A percentile compares a stretch with the other conserved stretches of the same genome.
Conservation (phyloP, 2,888 invertebrate genomes). For the Rhagium mordax region DNA sequence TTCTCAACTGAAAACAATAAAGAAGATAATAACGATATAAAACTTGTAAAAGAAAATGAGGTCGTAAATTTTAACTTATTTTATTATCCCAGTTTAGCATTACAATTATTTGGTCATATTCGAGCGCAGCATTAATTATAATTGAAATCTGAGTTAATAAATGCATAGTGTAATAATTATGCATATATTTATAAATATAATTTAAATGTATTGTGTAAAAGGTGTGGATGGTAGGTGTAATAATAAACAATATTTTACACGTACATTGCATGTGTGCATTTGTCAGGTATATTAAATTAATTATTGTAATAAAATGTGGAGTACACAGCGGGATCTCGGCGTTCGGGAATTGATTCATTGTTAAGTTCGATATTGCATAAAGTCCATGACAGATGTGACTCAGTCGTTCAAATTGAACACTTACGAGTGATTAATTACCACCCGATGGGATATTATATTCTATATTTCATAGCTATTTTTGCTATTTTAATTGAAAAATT, state of each 20-base stretch:
- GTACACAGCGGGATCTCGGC: slow-evolving; percentile 49
- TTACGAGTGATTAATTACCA: slow-evolving; percentile 55
- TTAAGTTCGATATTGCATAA: slow-evolving; percentile 59
- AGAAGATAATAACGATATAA: too few relatives aligned
- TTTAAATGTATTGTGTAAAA: slow-evolving; percentile 20
- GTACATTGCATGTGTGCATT: slow-evolving; percentile 48
- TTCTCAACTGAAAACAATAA: too few relatives aligned
- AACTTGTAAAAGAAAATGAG: too few relatives aligned
- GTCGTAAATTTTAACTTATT: too few relatives aligned
- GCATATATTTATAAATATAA: not conserved
- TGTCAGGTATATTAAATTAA: slow-evolving; percentile 46
- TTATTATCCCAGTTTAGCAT: too few relatives aligned
- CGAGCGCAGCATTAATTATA: not conserved
- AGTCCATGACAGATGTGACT: slow-evolving; percentile 60
- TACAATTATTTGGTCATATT: too few relatives aligned
- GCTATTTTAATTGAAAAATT: slow-evolving; percentile 54
- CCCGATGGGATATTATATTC: slow-evolving; percentile 55
- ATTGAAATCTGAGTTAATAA: not conserved
- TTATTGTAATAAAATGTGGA: slow-evolving; percentile 58
- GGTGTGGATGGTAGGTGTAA: slow-evolving; percentile 28
- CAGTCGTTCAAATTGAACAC: slow-evolving; percentile 53
- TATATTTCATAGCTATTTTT: slow-evolving; percentile 51
- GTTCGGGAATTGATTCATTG: slow-evolving; percentile 57
- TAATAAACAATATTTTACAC: slow-evolving; percentile 49
- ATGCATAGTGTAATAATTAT: slow-evolving; percentile 1